phyloP scores from a whole-genome alignment of 2,888 invertebrate species.

The Chaitophorus viminalis region DNA sequence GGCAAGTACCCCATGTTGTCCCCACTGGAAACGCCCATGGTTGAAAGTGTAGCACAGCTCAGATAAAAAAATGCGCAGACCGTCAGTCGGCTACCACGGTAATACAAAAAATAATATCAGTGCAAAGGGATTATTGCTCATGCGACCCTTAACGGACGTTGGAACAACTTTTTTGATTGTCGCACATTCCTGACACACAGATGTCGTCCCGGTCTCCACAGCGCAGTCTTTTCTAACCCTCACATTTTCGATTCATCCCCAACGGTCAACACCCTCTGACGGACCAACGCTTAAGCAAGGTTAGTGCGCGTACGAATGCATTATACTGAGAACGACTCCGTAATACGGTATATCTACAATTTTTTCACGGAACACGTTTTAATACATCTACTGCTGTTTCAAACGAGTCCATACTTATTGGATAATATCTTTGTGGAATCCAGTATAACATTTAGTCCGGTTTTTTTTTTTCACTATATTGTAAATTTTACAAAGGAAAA shows the following conservation, averaged over 20 bases:
- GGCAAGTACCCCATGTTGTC: no score
- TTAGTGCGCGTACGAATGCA: neutral
- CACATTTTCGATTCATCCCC: neutral
- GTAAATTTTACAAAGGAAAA: neutral
- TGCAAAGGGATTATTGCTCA: slow-evolving; percentile 41
- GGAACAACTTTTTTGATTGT: neutral
- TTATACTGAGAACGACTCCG: slow-evolving; percentile 6
- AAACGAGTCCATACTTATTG: slow-evolving; percentile 18
- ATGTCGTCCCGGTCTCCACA: slow-evolving; percentile 7
- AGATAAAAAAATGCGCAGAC: no score
- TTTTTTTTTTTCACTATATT: neutral
- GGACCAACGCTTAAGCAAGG: slow-evolving; percentile 10
- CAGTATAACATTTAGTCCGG: slow-evolving; percentile 31
- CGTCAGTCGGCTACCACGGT: no score
- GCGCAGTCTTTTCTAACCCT: slow-evolving; percentile 24
- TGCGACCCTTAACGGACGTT: slow-evolving; percentile 36
- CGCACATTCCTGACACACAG: slow-evolving; percentile 28
- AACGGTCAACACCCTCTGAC: slow-evolving; percentile 27
- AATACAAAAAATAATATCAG: no score
- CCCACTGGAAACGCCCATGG: no score
- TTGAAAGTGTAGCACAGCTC: no score
- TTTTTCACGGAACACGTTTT: slow-evolving; percentile 9
- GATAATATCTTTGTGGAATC: slow-evolving; percentile 24
- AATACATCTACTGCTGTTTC: neutral
- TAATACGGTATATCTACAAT: neutral